Evolutionary conservation across 2,888 invertebrate species (phyloP), one percentile per base, ranked within the genome.

Genomic region (Platycheirus albimanus): DNA sequence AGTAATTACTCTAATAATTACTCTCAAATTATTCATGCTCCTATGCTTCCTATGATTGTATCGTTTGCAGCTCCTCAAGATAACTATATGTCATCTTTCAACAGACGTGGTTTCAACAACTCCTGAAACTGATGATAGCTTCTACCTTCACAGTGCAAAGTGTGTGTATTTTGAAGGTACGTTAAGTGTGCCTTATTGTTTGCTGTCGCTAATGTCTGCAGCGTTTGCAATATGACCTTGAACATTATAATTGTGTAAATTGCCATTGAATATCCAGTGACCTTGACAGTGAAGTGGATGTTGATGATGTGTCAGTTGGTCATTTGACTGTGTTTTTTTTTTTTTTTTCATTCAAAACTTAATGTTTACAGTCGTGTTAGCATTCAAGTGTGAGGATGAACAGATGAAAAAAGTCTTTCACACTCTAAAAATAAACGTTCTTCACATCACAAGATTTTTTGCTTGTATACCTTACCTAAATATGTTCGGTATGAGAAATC

Each of bases 211-310:
- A 28, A 28, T 15, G n/a, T n/a, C n/a, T 0, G 1, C 38, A 58
- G 11, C 41, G 36, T 28, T 41, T 15, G 24, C 24, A 15, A 17
- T 33, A 33, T 30, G 45, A 3, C 61, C 61, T 45, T 45, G 43
- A 19, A 11, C 30, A 61, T n/a, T n/a, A 17, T 13, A 61, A 61
- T 30, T 15, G 61, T 61, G 61, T n/a, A 61, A 61, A 61, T 61
- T 61, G 30, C 28, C 30, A 45, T 45, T 61, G 45, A 61, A 7
- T 45, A 30, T 2, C 0, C 30, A 17, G 13, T 36, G 58, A 38
- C 61, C 61, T 20, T 61, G 61, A 45, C 61, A 43, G 11, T 61
- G 43, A 61, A 61, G 43, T 7, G 8, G 24, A 41, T 33, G 7
- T n/a, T n/a, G n/a, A n/a, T n/a, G n/a, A n/a, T n/a, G 19, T 41